Base-by-base conservation (phyloP, 1,140 invertebrate genomes). In the Bradysia coprophila region DNA sequence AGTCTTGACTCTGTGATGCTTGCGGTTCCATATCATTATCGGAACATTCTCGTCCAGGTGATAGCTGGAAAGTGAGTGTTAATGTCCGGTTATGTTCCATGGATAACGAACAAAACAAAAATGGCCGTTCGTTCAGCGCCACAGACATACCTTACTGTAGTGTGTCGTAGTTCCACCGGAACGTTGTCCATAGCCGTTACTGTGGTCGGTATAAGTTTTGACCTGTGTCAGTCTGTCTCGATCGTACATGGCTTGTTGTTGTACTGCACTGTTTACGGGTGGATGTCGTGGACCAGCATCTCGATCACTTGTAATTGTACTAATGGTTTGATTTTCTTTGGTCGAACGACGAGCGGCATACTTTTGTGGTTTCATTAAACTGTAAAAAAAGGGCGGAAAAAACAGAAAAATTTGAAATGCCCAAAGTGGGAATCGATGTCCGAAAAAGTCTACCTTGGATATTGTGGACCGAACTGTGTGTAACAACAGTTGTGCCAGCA, bases 181-280 rank as follows among this genome's bases (percentile, higher is more conserved):
- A 46, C 68, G 68, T 53, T 66, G 68, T 57, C 68, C 68, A 67
- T 80, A 75, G 63, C 85, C 86, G 74, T 91, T 91, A 64, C 79
- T 86, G 68, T 88, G 90, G 69, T 92, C 90, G 72, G 89, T 87
- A 73, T 92, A 94, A 57, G 91, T 88, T 74, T 91, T 93, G 65
- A 94, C 86, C 72, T 88, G 81, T 66, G 79, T 82, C 59, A 79
- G 54, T 45, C 55, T 50, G 47, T 58, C 57, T 47, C 58, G 54
- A 63, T 68, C 64, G 49, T 68, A 64, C 53, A 63, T 64, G 54
- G 59, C 61, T 50, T 49, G 51, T 44, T 54, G 55, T 41, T 51
- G 56, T 21, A 20, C 48, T 59, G 40, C 60, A 63, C 50, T 66
- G 62, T 46, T 64, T 63, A 44, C 63, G 55, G 49, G 59, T 55